These are phyloP conservation scores for Catamblyrhynchus diadema DNA, from an alignment of 2,797 vertebrate genomes.

Conservation along the genomic window DNA sequence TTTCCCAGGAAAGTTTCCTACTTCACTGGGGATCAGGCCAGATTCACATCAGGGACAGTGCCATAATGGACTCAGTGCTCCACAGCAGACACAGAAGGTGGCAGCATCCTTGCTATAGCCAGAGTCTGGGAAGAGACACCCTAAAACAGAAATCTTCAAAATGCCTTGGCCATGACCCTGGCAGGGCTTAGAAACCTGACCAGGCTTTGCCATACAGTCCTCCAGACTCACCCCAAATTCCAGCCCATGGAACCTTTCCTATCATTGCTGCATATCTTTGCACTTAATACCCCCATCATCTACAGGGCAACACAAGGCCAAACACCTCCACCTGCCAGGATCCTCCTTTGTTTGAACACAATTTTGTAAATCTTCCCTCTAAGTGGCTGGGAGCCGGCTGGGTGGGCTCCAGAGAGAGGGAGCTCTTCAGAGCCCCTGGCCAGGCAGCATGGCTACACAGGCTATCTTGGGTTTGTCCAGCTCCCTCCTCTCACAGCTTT, in stretches of 20 bases:
- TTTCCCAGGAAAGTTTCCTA: not conserved
- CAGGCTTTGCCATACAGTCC: not conserved
- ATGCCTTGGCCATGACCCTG: not conserved
- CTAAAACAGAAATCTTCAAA: not conserved
- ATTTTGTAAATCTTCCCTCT: not conserved
- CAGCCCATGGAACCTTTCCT: not conserved
- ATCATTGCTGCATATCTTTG: not conserved
- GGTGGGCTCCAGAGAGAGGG: not conserved
- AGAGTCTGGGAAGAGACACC: not conserved
- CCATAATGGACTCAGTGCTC: not conserved
- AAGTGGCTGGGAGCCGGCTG: too few species aligned
- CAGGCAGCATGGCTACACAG: fast-evolving
- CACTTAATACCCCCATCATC: not conserved
- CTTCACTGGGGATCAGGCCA: not conserved
- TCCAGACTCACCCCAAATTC: not conserved
- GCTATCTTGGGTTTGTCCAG: not conserved
- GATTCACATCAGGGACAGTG: not conserved
- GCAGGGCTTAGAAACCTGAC: not conserved
- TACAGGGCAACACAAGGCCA: not conserved
- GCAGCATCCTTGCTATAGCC: not conserved
- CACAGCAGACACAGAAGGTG: not conserved
- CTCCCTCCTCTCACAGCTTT: not conserved
- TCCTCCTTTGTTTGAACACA: not conserved
- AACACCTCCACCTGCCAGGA: not conserved
- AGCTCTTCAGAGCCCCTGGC: fast-evolving